A percentile compares a stretch with the other conserved stretches of the same genome.
phyloP scores from a whole-genome alignment of 2,888 invertebrate genomes.

The Synanthedon vespiformis region DNA sequence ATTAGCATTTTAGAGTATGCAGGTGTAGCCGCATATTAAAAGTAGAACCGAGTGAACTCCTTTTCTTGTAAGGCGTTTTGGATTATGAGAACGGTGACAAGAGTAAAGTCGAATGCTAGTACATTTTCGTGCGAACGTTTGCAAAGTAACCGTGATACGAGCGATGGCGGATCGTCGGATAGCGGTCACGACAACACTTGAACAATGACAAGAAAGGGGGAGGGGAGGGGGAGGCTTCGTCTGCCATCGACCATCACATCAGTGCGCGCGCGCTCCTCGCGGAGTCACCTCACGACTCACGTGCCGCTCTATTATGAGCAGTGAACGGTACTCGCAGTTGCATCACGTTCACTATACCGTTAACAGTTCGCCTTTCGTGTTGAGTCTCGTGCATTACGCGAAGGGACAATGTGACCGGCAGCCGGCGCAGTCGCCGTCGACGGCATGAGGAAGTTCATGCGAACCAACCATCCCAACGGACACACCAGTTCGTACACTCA shows the following conservation, averaged over 20 bases:
- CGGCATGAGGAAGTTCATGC: conserved; percentile 48
- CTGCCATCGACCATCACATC: not conserved
- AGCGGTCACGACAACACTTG: too few relatives aligned
- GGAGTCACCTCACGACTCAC: not conserved
- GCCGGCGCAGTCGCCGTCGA: conserved; percentile 9
- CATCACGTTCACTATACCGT: not conserved
- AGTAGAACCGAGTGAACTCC: too few relatives aligned
- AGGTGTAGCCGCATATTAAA: too few relatives aligned
- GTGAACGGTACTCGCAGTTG: not conserved
- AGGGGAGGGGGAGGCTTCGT: not conserved
- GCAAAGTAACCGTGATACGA: too few relatives aligned
- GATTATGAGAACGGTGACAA: too few relatives aligned
- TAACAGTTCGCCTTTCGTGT: not conserved
- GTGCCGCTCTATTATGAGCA: not conserved
- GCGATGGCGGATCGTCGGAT: too few relatives aligned
- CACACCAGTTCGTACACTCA: conserved; percentile 23
- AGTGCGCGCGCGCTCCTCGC: not conserved
- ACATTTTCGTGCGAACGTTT: too few relatives aligned
- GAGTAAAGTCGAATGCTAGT: too few relatives aligned
- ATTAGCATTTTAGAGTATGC: too few relatives aligned
- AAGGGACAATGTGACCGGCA: conserved; percentile 3
- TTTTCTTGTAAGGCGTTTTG: too few relatives aligned
- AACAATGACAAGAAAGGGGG: not conserved
- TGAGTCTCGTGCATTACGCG: not conserved
- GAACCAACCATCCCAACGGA: conserved; percentile 29